A percentile compares a stretch with the other conserved stretches of the same genome.
These are phyloP conservation scores for Pygoscelis adeliae DNA, from an alignment of 2,113 vertebrate species.

Conservation along the genomic window DNA sequence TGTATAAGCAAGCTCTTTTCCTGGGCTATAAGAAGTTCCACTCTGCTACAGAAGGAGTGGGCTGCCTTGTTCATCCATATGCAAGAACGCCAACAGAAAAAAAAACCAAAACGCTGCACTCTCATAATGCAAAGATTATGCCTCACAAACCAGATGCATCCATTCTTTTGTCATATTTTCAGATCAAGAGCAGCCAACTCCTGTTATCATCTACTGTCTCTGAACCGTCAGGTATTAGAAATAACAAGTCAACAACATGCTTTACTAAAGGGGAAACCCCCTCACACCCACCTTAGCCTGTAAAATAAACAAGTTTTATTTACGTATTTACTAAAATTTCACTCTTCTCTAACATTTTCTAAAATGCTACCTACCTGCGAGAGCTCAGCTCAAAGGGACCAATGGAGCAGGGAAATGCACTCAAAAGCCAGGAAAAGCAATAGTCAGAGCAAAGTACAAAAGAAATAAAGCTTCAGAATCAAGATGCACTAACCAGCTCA, in stretches of 20 bases:
- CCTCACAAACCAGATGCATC: neutral
- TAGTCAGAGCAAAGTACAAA: constrained; percentile 49
- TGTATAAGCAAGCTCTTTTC: constrained; percentile 28
- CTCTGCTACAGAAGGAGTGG: constrained; percentile 3
- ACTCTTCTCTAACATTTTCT: constrained; percentile 61
- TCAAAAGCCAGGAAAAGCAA: constrained; percentile 68
- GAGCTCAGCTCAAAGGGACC: constrained; percentile 70
- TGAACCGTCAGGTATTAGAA: constrained; percentile 42
- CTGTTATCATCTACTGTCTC: constrained; percentile 29
- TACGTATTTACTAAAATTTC: constrained; percentile 58
- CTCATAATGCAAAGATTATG: neutral
- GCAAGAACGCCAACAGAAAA: neutral
- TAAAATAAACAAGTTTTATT: constrained; percentile 58
- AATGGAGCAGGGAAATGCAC: constrained; percentile 57
- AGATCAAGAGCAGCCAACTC: constrained; percentile 36
- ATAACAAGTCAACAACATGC: constrained; percentile 40
- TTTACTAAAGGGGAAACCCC: constrained; percentile 25
- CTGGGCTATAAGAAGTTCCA: constrained; percentile 17
- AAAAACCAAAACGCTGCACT: neutral
- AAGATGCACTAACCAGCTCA: constrained; percentile 50
- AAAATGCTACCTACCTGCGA: constrained; percentile 79
- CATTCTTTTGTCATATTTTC: neutral
- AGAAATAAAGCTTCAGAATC: constrained; percentile 56
- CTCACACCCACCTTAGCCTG: constrained; percentile 68
- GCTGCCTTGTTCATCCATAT: constrained; percentile 40